phyloP scores from a whole-genome alignment of 2,113 vertebrate genomes.

The Heterochromis multidens region DNA sequence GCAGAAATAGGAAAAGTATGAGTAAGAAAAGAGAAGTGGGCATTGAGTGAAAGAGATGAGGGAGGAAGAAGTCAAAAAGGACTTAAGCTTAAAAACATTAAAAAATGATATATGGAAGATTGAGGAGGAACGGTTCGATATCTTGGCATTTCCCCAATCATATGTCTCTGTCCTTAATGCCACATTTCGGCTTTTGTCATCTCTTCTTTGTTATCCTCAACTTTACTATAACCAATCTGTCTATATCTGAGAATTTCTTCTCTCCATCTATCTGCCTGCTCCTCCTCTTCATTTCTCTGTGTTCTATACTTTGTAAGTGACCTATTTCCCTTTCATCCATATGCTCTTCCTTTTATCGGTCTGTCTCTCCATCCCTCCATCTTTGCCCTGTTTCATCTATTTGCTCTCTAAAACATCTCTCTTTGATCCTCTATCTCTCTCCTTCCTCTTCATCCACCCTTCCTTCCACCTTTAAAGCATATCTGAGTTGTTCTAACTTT shows the following conservation, averaged over 20 bases:
- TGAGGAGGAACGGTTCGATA: neutral
- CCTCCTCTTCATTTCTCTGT: neutral
- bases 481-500: slow-evolving; percentile 25
- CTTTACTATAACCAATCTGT: neutral
- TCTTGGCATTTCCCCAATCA: neutral
- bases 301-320: neutral
- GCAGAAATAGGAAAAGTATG: neutral
- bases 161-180: neutral
- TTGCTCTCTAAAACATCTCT: neutral
- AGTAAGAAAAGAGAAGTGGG: neutral
- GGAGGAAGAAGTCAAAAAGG: neutral
- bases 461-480: neutral
- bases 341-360: neutral
- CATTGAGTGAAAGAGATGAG: neutral
- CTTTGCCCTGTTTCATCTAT: neutral
- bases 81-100: neutral
- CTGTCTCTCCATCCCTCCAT: neutral
- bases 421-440: neutral
- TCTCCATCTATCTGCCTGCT: neutral
- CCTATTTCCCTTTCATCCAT: neutral
- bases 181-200: neutral
- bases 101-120: neutral
- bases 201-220: neutral
- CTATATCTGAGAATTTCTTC: neutral
- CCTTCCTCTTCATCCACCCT: neutral